A percentile compares a stretch with the other conserved stretches of the same genome.
phyloP scores from a whole-genome alignment of 2,797 vertebrate genomes.

The Kryptolebias ocellatus region DNA sequence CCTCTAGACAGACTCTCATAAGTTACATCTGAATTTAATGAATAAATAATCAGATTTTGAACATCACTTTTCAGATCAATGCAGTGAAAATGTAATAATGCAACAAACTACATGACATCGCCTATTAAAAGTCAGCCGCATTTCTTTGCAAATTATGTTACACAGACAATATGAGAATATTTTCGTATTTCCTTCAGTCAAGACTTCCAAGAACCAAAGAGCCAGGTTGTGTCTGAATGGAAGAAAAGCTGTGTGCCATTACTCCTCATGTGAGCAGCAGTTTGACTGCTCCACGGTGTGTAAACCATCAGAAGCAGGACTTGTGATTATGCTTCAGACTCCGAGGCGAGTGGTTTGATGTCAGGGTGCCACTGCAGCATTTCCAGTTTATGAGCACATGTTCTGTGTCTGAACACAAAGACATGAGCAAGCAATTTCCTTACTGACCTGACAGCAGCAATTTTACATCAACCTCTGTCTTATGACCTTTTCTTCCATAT shows the following conservation, averaged over 20 bases:
- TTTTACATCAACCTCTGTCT: conserved; percentile 59
- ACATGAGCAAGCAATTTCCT: conserved; percentile 65
- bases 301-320: conserved; percentile 53
- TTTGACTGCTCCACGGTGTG: conserved; percentile 33
- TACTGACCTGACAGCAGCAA: conserved; percentile 51
- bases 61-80: background rate
- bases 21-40: conserved; percentile 1
- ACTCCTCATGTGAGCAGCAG: conserved; percentile 35
- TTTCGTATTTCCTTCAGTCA: conserved; percentile 13
- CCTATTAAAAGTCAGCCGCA: conserved; percentile 5
- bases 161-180: background rate
- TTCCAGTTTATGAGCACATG: conserved; percentile 57
- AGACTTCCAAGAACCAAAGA: background rate
- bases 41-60: conserved; percentile 8
- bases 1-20: background rate
- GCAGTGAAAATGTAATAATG: conserved; percentile 9
- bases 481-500: conserved; percentile 44
- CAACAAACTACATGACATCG: conserved; percentile 2
- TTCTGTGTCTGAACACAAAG: conserved; percentile 64
- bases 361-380: conserved; percentile 35
- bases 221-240: conserved; percentile 8
- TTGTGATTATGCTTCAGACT: conserved; percentile 45
- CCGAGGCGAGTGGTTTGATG: conserved; percentile 22
- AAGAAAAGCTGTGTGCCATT: conserved; percentile 30
- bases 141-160: conserved; percentile 12